phyloP scores from a whole-genome alignment of 2,797 vertebrate genomes.

The Pseudomugil tenellus region DNA sequence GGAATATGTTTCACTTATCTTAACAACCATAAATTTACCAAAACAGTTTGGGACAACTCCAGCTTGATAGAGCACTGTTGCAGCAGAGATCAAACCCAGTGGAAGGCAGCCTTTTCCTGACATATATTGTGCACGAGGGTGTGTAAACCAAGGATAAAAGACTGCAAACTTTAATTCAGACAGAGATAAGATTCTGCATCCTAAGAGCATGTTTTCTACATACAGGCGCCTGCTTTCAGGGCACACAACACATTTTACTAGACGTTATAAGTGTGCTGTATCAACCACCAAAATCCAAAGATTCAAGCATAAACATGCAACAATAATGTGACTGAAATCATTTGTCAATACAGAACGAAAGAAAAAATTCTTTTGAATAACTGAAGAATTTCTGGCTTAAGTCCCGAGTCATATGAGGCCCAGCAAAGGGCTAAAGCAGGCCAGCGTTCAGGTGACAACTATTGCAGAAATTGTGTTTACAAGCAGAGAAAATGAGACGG shows the following conservation, averaged over 20 bases:
- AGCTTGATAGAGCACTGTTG: slow-evolving; percentile 44
- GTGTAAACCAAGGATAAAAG: slow-evolving; percentile 47
- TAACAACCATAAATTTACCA: slow-evolving; percentile 52
- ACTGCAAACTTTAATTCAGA: slow-evolving; percentile 36
- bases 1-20: slow-evolving; percentile 58
- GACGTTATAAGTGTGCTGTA: not conserved
- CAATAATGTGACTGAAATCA: not conserved
- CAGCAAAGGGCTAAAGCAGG: not conserved
- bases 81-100: slow-evolving; percentile 32
- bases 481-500: slow-evolving; percentile 21
- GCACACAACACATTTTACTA: not conserved
- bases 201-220: slow-evolving; percentile 30
- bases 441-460: not conserved
- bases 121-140: slow-evolving; percentile 49
- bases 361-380: slow-evolving; percentile 1
- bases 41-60: slow-evolving; percentile 47
- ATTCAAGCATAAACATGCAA: not conserved
- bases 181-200: slow-evolving; percentile 52
- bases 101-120: slow-evolving; percentile 17
- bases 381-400: slow-evolving; percentile 2
- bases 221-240: slow-evolving; percentile 16
- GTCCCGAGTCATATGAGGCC: not conserved
- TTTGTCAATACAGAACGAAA: not conserved
- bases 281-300: not conserved
- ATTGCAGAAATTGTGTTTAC: slow-evolving; percentile 9